Base-by-base conservation (phyloP, 2,888 invertebrate species). In the Mesodorylaimus sp. region DNA sequence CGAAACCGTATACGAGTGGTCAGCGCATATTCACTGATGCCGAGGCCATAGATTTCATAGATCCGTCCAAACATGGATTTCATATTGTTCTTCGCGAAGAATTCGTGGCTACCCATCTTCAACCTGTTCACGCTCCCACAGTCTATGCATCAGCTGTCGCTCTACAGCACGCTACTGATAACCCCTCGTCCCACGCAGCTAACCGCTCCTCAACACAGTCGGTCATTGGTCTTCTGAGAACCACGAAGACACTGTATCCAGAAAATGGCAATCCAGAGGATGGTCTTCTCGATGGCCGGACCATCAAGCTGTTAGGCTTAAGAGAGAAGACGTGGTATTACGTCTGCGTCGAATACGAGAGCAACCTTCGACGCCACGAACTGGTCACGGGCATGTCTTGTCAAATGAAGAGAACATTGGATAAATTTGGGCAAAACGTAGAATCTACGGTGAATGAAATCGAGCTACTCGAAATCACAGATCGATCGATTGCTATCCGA, bases 291-390 rank as follows among this genome's bases (percentile, higher is more conserved):
- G 45, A 45, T 2, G 48, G 37, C n/a, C 36, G 38, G 38, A 16
- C 23, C 24, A 47, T 47, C 10, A 3, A 23, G 26, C 7, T 47
- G 13, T 37, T 38, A 5, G 47, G 38, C 3, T 47, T 47, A 38
- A 3, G 26, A n/a, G 37, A 47, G 25, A 10, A 23, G n/a, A 3
- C 54, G 10, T 61, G 61, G 61, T 59, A 61, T 53, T 60, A 58
- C 49, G 51, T 61, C 37, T 61, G 61, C 48, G 41, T 61, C 5
- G 61, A 61, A 51, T 61, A 57, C 60, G 60, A 61, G 47, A n/a
- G n/a, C n/a, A 61, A 61, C 44, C 55, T 61, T 51, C 58, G 61
- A 27, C 52, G 60, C 3, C 58, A 60, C 53, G 59, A 60, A 38
- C 59, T 59, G 47, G 60, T 59, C 2, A 57, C 56, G 2, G 59